Percentiles rank a stretch among this genome's conserved stretches.
These are phyloP conservation scores for Paradisaea rubra DNA, from an alignment of 2,113 vertebrate genomes.

Conservation along the genomic window DNA sequence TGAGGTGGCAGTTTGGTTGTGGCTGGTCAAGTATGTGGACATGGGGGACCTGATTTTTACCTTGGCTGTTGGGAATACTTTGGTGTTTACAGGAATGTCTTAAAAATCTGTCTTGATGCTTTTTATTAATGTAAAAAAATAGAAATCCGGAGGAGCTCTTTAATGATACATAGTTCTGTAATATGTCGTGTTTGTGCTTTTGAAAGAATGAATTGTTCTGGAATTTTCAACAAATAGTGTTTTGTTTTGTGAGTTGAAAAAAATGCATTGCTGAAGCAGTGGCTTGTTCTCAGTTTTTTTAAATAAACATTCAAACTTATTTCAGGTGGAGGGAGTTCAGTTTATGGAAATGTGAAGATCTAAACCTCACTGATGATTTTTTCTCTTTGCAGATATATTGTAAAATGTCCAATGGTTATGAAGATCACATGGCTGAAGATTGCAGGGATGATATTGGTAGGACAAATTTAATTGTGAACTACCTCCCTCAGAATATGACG, in stretches of 20 bases:
- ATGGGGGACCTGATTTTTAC: background rate
- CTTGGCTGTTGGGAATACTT: background rate
- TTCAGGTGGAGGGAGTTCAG: background rate
- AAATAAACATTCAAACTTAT: background rate
- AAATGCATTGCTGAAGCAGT: background rate
- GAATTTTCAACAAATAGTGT: background rate
- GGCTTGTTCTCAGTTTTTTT: background rate
- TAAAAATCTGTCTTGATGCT: background rate
- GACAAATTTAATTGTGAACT: slow-evolving; percentile 97
- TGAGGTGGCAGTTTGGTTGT: background rate
- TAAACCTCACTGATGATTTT: background rate
- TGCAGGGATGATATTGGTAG: slow-evolving; percentile 86
- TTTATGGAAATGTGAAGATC: background rate
- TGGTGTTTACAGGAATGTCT: background rate
- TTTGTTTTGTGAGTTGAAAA: background rate
- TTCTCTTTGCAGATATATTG: slow-evolving; percentile 76
- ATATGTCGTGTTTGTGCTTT: background rate
- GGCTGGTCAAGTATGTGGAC: background rate
- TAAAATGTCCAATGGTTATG: slow-evolving; percentile 99
- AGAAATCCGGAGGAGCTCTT: background rate
- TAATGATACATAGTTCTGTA: background rate
- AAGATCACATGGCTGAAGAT: slow-evolving; percentile 98
- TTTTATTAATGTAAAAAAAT: background rate
- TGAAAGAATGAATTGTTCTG: background rate
- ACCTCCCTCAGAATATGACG: slow-evolving; percentile 97